phyloP scores from a whole-genome alignment of 2,888 invertebrate genomes.

The Monochamus alternatus region DNA sequence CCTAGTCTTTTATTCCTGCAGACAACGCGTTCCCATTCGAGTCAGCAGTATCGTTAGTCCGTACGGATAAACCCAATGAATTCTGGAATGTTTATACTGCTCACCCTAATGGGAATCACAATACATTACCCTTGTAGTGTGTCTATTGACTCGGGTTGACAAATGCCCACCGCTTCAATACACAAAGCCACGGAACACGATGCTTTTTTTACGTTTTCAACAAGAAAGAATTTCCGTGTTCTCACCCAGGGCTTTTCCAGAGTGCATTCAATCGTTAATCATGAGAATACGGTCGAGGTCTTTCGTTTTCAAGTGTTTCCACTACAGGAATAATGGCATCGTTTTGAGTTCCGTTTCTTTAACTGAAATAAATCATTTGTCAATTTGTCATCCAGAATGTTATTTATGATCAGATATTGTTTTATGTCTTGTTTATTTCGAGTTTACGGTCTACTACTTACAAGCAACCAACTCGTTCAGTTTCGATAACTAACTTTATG shows the following conservation, averaged over 20 bases:
- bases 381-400: constrained; percentile 30
- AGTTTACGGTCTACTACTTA: neutral
- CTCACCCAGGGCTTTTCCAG: constrained; percentile 66
- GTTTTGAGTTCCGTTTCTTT: constrained; percentile 57
- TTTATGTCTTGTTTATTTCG: constrained; percentile 1
- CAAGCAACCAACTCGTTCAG: neutral
- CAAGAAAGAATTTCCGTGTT: constrained; percentile 71
- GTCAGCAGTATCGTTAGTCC: constrained; percentile 46
- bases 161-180: constrained; percentile 68
- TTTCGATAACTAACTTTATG: neutral
- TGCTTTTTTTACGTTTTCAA: constrained; percentile 66
- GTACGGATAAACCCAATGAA: constrained; percentile 49
- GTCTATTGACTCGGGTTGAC: constrained; percentile 68
- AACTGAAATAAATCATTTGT: constrained; percentile 51
- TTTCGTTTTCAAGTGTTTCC: constrained; percentile 61
- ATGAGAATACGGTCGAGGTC: constrained; percentile 67
- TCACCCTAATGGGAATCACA: constrained; percentile 69
- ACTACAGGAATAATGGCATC: constrained; percentile 58
- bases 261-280: constrained; percentile 72
- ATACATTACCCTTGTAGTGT: constrained; percentile 67
- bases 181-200: constrained; percentile 64
- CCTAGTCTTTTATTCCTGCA: constrained; percentile 23
- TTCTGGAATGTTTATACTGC: constrained; percentile 54
- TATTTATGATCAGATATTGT: constrained; percentile 22
- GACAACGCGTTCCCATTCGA: constrained; percentile 45